Evolutionary conservation across 2,113 vertebrate genomes (phyloP), one percentile per base, ranked within the genome.

Genomic region (Takifugu bimaculatus): DNA sequence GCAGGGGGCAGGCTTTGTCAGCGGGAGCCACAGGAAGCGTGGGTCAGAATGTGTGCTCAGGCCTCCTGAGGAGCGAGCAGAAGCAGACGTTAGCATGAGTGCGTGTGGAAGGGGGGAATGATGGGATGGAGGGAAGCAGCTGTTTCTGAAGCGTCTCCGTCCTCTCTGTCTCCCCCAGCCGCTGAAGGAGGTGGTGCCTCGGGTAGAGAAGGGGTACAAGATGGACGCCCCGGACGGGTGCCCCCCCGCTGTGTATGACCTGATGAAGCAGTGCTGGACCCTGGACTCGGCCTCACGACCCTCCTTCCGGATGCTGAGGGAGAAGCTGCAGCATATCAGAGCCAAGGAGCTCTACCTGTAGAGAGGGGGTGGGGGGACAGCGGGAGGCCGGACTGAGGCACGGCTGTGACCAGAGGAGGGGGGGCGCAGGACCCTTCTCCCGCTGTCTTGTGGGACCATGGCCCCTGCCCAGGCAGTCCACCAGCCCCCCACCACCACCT

Each of bases 221-320:
- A 98, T 98, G 96, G 96, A 98, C 0, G 88, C 95, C 49, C 96
- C 96, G 0, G 96, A 98, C 0, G 93, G 95, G 54, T 98, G 96
- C 73, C 88, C 95, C 0, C 76, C 90, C 0, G 92, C 94, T 0
- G 96, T 98, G 61, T 97, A 96, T 0, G 95, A 97, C 63, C 90
- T 97, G 85, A 98, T 98, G 96, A 96, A 94, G 90, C 94, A 94
- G 87, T 98, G 96, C 91, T 98, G 96, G 96, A 93, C 92, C 64
- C 86, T 98, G 90, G 96, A 98, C 39, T 59, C 94, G 0, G 51
- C 75, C 20, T 72, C 84, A 26, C 87, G 96, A 84, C 96, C 96
- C 2, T 92, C 94, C 70, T 98, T 98, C 91, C 91, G 92, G 79
- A 92, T 96, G 90, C 90, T 98, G 85, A 92, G 94, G 0, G 94